Conservation (phyloP, 1,140 invertebrate species). For the Harpegnathos saltator region DNA sequence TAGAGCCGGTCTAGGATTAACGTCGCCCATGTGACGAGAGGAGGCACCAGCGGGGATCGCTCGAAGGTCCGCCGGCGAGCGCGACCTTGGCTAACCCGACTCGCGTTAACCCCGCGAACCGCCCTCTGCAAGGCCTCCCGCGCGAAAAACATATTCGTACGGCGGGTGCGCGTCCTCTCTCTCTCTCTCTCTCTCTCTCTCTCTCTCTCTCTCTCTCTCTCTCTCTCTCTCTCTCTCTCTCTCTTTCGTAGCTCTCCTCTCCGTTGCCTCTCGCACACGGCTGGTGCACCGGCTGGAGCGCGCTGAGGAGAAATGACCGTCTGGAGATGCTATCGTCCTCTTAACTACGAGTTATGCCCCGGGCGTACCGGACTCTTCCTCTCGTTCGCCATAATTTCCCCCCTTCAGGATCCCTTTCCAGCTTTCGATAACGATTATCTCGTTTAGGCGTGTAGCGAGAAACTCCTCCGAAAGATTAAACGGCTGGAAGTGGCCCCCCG, state of each 20-base stretch:
- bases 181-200: no score
- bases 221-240: no score
- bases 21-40: conserved; percentile 13
- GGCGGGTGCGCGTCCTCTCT: neutral
- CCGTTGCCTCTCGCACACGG: conserved; percentile 2
- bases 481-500: neutral
- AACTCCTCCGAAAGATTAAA: conserved; percentile 23
- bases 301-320: conserved; percentile 73
- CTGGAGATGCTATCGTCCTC: conserved; percentile 79
- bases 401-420: conserved; percentile 23
- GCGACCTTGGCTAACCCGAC: conserved; percentile 61
- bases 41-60: neutral
- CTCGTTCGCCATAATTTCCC: conserved; percentile 36
- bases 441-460: conserved; percentile 11
- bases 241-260: no score
- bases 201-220: no score
- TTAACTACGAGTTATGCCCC: conserved; percentile 58
- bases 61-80: conserved; percentile 9
- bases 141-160: conserved; percentile 54
- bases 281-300: conserved; percentile 28
- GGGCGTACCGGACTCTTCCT: conserved; percentile 56
- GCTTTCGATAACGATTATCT: conserved; percentile 45
- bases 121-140: conserved; percentile 63
- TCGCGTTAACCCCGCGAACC: conserved; percentile 29
- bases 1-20: neutral